Conservation (phyloP, 2,888 invertebrate genomes). For the Dicyrtoma fusca region DNA sequence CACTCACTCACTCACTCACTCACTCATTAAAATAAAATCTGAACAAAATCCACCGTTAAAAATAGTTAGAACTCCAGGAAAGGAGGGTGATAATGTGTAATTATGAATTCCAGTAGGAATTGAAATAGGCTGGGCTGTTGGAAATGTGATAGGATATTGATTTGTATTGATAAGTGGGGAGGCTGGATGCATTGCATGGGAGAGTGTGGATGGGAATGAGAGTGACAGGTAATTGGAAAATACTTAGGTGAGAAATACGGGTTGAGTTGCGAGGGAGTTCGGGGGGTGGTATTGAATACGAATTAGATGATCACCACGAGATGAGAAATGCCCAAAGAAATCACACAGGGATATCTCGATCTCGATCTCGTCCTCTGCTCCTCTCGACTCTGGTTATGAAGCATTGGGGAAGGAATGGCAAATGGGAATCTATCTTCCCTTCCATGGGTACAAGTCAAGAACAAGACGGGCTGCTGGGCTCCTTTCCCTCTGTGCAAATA, state of each 20-base stretch:
- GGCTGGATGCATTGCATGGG: not conserved
- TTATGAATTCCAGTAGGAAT: too few relatives aligned
- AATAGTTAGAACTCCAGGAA: too few relatives aligned
- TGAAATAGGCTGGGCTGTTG: too few relatives aligned
- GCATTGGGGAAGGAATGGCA: too few relatives aligned
- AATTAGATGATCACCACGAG: constrained; percentile 42
- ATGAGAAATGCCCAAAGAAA: constrained; percentile 8
- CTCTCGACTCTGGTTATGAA: too few relatives aligned
- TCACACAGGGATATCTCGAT: not conserved
- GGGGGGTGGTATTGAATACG: constrained; percentile 44
- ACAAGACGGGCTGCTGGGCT: not conserved
- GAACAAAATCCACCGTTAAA: too few relatives aligned
- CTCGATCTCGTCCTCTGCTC: too few relatives aligned
- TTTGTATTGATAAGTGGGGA: not conserved
- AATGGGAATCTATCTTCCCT: constrained; percentile 1
- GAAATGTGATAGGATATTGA: too few relatives aligned
- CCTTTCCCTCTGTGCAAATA: constrained; percentile 5
- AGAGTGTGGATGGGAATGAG: not conserved
- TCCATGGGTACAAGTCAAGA: not conserved
- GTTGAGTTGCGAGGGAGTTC: constrained; percentile 19
- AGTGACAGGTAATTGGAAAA: constrained; percentile 43
- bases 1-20: too few relatives aligned
- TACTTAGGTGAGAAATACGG: constrained; percentile 36
- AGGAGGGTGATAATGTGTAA: too few relatives aligned
- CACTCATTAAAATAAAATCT: too few relatives aligned